Conservation (phyloP, 2,888 invertebrate species). For the Cheilosia scutellata region DNA sequence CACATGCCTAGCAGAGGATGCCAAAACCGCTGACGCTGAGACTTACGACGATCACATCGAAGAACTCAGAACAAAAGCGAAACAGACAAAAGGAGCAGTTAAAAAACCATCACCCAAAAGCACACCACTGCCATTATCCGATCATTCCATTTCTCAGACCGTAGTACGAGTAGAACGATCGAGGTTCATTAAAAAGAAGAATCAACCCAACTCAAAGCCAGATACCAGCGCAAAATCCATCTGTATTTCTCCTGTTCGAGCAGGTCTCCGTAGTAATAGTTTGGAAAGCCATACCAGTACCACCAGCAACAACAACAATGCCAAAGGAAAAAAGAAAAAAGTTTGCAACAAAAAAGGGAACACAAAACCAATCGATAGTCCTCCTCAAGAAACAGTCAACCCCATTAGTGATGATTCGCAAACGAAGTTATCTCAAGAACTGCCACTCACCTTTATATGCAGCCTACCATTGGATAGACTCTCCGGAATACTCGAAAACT, state of each 20-base stretch:
- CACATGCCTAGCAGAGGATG: constrained; percentile 63
- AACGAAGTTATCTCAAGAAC: constrained; percentile 48
- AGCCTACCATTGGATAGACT: constrained; percentile 82
- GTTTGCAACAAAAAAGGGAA: constrained; percentile 43
- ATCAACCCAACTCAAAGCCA: constrained; percentile 40
- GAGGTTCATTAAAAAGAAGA: constrained; percentile 60
- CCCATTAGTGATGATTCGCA: constrained; percentile 31
- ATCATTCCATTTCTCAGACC: constrained; percentile 72
- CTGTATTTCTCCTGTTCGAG: constrained; percentile 64
- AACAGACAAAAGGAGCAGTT: constrained; percentile 47
- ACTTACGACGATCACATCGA: constrained; percentile 50
- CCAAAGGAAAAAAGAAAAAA: constrained; percentile 70
- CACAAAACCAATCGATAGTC: constrained; percentile 44
- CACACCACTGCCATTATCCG: constrained; percentile 70
- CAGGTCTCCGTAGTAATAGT: constrained; percentile 76
- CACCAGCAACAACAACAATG: constrained; percentile 71
- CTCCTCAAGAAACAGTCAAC: constrained; percentile 35
- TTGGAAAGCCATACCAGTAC: constrained; percentile 76
- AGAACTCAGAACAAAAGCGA: constrained; percentile 52
- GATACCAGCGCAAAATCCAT: constrained; percentile 43
- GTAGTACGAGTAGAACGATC: constrained; percentile 65
- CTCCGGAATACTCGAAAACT: constrained; percentile 81
- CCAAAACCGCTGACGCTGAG: constrained; percentile 58
- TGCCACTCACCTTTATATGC: constrained; percentile 79
- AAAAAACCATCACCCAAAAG: constrained; percentile 53